Evolutionary conservation across 2,113 vertebrate genomes (phyloP).

Genomic region (Halichoeres trimaculatus): DNA sequence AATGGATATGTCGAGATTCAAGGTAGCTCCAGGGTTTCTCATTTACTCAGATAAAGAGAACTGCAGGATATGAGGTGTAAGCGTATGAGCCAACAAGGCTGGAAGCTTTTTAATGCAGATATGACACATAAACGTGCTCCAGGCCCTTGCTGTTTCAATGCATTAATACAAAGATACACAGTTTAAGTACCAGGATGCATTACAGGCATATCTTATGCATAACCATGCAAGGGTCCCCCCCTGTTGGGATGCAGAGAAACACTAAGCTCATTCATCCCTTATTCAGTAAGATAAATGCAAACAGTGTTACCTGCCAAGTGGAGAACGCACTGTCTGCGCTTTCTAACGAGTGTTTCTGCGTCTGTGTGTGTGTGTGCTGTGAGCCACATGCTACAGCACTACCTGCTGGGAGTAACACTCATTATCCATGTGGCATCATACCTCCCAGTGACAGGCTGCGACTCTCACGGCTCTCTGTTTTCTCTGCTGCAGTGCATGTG

Average conservation of each 20-base stretch:
- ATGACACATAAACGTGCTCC: constrained; percentile 17
- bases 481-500: constrained; percentile 48
- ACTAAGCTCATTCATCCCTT: constrained; percentile 53
- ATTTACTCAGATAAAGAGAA: constrained; percentile 50
- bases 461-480: constrained; percentile 50
- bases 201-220: constrained; percentile 58
- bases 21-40: constrained; percentile 22
- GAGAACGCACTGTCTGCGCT: constrained; percentile 30
- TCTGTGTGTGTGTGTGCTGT: constrained; percentile 24
- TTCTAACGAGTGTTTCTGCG: constrained; percentile 64
- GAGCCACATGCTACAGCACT: constrained; percentile 60
- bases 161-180: constrained; percentile 35
- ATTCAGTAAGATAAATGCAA: constrained; percentile 68
- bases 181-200: constrained; percentile 33
- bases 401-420: constrained; percentile 73
- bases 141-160: constrained; percentile 24
- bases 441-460: constrained; percentile 62
- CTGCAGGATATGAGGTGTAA: constrained; percentile 15
- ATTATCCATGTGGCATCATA: constrained; percentile 70
- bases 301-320: constrained; percentile 64
- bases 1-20: constrained; percentile 6
- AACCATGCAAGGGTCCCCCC: constrained; percentile 7
- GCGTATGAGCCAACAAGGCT: constrained; percentile 15
- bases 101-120: constrained; percentile 25
- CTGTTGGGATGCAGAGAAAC: constrained; percentile 29